Conservation (phyloP, 2,797 vertebrate genomes). For the Lepus townsendii region DNA sequence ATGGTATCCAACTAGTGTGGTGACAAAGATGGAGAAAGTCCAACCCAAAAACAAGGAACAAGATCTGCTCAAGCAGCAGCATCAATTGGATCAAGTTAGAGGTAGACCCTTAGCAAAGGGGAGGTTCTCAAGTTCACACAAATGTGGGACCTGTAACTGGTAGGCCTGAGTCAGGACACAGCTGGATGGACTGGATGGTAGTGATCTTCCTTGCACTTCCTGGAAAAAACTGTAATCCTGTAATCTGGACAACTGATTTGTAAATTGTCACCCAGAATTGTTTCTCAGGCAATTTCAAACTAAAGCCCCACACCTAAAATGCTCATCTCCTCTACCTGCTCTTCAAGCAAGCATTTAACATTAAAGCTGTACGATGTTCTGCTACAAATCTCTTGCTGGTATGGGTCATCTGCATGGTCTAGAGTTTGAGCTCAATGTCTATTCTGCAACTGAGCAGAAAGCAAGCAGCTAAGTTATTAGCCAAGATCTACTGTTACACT, state of each 20-base stretch:
- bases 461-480: background rate
- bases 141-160: background rate
- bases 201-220: background rate
- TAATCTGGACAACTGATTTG: too few relatives aligned
- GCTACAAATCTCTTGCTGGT: background rate
- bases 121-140: background rate
- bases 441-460: background rate
- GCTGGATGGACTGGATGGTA: background rate
- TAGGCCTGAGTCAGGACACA: conserved; percentile 6
- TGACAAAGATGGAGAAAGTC: background rate
- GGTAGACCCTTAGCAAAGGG: background rate
- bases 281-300: background rate
- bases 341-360: background rate
- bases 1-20: background rate
- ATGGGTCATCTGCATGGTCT: background rate
- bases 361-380: background rate
- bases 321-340: background rate
- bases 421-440: background rate
- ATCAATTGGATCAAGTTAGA: background rate
- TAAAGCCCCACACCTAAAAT: background rate
- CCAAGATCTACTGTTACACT: background rate
- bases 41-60: background rate
- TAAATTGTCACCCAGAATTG: background rate
- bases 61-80: background rate
- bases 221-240: background rate